These are phyloP conservation scores for Epinephelus malabaricus DNA, from an alignment of 2,797 vertebrate species.

Conservation along the genomic window DNA sequence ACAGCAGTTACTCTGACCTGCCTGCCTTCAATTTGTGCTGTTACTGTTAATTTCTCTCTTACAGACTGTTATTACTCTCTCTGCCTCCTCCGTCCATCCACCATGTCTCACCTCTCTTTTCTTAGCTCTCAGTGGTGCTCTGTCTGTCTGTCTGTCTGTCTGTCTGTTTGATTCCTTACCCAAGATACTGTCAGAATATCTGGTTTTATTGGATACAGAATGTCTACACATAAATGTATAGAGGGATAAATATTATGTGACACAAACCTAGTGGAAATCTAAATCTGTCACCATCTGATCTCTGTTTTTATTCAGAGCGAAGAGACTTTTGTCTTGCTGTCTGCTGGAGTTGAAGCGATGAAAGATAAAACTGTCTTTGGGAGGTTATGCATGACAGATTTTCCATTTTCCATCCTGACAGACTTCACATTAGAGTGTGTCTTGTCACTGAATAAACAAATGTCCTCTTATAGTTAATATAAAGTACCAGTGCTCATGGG, in stretches of 20 bases:
- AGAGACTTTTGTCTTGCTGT: conserved; percentile 45
- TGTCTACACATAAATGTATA: neutral
- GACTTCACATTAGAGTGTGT: conserved; percentile 13
- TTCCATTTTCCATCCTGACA: conserved; percentile 41
- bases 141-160: too few relatives aligned
- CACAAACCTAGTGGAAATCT: conserved; percentile 4
- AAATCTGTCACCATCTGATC: conserved; percentile 15
- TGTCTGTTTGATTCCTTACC: too few relatives aligned
- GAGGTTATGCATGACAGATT: conserved; percentile 29
- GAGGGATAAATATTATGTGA: conserved; percentile 2
- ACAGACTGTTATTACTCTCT: too few relatives aligned
- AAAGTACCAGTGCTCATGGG: neutral
- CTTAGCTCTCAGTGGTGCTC: too few relatives aligned
- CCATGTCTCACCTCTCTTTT: too few relatives aligned
- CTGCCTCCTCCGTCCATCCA: too few relatives aligned
- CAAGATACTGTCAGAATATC: too few relatives aligned
- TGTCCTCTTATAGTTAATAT: neutral
- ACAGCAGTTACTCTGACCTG: neutral
- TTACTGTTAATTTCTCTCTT: too few relatives aligned
- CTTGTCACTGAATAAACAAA: conserved; percentile 1
- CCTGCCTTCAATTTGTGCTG: too few relatives aligned
- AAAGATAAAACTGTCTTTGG: conserved; percentile 40
- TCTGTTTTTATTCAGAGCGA: conserved; percentile 26
- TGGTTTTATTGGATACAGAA: too few relatives aligned
- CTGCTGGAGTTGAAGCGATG: conserved; percentile 39